Conservation (phyloP, 2,888 invertebrate genomes). For the Beris chalybata region DNA sequence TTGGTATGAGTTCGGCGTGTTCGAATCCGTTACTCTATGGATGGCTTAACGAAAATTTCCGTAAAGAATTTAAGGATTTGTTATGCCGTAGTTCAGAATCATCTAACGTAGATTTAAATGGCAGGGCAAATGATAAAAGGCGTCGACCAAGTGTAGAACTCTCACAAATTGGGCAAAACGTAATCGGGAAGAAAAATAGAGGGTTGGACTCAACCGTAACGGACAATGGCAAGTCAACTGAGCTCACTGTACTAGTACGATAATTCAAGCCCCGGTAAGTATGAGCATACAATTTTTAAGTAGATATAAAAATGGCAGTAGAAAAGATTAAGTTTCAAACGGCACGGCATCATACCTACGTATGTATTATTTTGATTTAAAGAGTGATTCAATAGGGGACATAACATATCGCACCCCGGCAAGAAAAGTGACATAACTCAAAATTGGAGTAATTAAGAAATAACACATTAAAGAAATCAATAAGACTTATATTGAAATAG, state of each 20-base stretch:
- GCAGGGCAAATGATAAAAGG: slow-evolving; percentile 46
- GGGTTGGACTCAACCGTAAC: slow-evolving; percentile 52
- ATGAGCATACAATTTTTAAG: no score
- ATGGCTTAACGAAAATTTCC: slow-evolving; percentile 91
- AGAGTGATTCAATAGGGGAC: no score
- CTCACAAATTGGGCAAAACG: slow-evolving; percentile 51
- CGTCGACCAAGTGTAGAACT: slow-evolving; percentile 40
- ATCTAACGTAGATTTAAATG: slow-evolving; percentile 55
- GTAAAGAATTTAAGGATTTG: slow-evolving; percentile 84
- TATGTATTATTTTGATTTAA: no score
- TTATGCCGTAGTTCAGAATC: slow-evolving; percentile 60
- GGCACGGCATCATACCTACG: no score
- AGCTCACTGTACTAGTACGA: slow-evolving; percentile 52
- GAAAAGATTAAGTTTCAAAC: no score
- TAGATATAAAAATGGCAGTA: no score
- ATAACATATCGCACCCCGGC: no score
- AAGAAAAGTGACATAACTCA: no score
- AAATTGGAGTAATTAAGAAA: no score
- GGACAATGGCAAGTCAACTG: slow-evolving; percentile 52
- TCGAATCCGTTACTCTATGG: slow-evolving; percentile 91
- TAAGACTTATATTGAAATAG: no score
- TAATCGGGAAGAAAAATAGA: slow-evolving; percentile 44
- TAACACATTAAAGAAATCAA: no score
- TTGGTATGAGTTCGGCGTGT: slow-evolving; percentile 87
- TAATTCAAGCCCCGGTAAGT: slow-evolving; percentile 39